phyloP scores from a whole-genome alignment of 2,113 vertebrate genomes.

The Pteronura brasiliensis region DNA sequence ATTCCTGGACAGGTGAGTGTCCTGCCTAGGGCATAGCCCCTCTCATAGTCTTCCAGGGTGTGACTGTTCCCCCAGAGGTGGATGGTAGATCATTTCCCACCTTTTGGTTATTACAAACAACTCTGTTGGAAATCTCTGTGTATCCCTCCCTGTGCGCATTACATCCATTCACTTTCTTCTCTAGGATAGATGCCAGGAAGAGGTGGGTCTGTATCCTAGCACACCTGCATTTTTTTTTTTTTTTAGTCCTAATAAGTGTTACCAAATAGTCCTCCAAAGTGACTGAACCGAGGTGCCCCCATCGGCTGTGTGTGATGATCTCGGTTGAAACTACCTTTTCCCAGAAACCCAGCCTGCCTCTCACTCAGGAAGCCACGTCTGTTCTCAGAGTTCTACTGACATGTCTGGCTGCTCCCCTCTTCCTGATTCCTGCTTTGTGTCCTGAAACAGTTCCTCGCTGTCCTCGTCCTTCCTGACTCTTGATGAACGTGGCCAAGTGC shows the following conservation, averaged over 20 bases:
- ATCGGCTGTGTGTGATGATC: not conserved
- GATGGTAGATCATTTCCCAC: not conserved
- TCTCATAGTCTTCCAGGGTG: not conserved
- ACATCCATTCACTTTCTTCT: not conserved
- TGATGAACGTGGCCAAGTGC: conserved; percentile 19
- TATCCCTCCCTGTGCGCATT: not conserved
- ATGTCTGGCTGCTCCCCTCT: not conserved
- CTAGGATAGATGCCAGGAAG: not conserved
- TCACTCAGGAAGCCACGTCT: not conserved
- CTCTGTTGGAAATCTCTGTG: not conserved
- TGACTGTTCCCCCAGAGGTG: not conserved
- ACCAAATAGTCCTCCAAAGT: not conserved
- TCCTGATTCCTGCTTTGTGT: not conserved
- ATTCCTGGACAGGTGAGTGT: not conserved
- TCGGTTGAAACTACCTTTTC: not conserved
- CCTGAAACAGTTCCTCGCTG: not conserved
- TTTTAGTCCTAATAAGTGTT: not conserved
- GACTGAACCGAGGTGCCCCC: not conserved
- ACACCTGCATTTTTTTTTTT: not conserved
- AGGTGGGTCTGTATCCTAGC: not conserved
- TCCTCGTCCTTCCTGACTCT: conserved; percentile 8
- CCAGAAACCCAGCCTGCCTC: not conserved
- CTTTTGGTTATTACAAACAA: not conserved
- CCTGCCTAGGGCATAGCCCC: not conserved
- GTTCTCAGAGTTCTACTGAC: conserved; percentile 42